Conservation (phyloP, 2,888 invertebrate species). For the Noctua janthina region DNA sequence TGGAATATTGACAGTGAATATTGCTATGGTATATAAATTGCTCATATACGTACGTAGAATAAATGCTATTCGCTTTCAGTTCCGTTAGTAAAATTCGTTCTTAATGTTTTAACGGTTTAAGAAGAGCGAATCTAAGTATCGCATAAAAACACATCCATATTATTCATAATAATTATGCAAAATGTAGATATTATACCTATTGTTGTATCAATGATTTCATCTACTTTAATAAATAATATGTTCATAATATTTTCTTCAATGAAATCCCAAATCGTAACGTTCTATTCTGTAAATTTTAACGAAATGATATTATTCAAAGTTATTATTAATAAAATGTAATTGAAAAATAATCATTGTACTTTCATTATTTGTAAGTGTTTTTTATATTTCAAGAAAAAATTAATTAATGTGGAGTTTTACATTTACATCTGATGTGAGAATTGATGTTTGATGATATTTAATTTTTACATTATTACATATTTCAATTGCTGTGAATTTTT, state of each 20-base stretch:
- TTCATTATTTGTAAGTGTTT: slow-evolving; percentile 65
- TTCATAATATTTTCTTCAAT: slow-evolving; percentile 57
- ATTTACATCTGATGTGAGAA: slow-evolving; percentile 61
- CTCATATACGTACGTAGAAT: neutral
- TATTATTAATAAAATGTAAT: slow-evolving; percentile 53
- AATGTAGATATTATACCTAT: slow-evolving; percentile 65
- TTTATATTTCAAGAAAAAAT: slow-evolving; percentile 58
- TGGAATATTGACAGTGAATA: neutral
- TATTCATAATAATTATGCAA: slow-evolving; percentile 61
- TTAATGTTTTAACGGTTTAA: neutral
- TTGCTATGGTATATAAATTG: neutral
- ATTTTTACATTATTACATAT: slow-evolving; percentile 51
- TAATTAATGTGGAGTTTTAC: slow-evolving; percentile 54
- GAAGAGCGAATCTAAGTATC: slow-evolving; percentile 18
- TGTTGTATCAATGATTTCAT: slow-evolving; percentile 69
- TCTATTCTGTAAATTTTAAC: slow-evolving; percentile 48
- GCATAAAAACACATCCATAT: slow-evolving; percentile 47
- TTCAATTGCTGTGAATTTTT: slow-evolving; percentile 62
- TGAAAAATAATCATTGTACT: slow-evolving; percentile 58
- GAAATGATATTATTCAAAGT: slow-evolving; percentile 49
- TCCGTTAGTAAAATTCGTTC: neutral
- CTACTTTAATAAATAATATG: slow-evolving; percentile 36
- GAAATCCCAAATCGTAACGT: slow-evolving; percentile 56
- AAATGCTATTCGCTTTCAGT: neutral
- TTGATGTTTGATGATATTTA: slow-evolving; percentile 45